Evolutionary conservation across 2,888 invertebrate species (phyloP).

Genomic region (Tetanocera ferruginea): DNA sequence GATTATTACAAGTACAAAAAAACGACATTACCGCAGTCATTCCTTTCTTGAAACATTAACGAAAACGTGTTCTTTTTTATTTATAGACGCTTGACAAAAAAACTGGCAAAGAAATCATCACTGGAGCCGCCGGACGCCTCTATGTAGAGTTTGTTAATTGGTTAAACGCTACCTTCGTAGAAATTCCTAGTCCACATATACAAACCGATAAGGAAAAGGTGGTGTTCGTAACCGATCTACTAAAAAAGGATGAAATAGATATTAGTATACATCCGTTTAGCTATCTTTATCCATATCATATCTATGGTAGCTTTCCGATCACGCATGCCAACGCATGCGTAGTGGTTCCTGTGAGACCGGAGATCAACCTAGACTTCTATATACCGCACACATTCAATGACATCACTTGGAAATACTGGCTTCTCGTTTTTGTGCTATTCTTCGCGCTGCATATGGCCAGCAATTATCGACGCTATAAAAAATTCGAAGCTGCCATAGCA

Average conservation of each 20-base stretch:
- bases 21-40: too few species aligned
- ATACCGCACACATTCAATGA: slow-evolving; percentile 46
- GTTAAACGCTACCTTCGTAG: slow-evolving; percentile 42
- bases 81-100: slow-evolving; percentile 37
- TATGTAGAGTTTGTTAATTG: slow-evolving; percentile 48
- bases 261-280: slow-evolving; percentile 49
- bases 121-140: slow-evolving; percentile 47
- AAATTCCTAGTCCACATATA: background rate
- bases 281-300: slow-evolving; percentile 39
- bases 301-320: slow-evolving; percentile 50
- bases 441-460: slow-evolving; percentile 42
- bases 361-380: slow-evolving; percentile 49
- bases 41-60: too few species aligned
- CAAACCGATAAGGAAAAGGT: background rate
- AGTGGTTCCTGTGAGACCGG: slow-evolving; percentile 50
- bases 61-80: background rate
- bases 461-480: slow-evolving; percentile 40
- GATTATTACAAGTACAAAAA: too few species aligned
- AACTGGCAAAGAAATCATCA: slow-evolving; percentile 36
- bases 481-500: slow-evolving; percentile 33
- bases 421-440: slow-evolving; percentile 44
- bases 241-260: slow-evolving; percentile 44
- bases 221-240: slow-evolving; percentile 30
- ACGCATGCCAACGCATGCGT: slow-evolving; percentile 51
- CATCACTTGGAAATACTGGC: slow-evolving; percentile 44